Evolutionary conservation across 2,113 vertebrate genomes (phyloP).

Genomic region (Garra rufa): DNA sequence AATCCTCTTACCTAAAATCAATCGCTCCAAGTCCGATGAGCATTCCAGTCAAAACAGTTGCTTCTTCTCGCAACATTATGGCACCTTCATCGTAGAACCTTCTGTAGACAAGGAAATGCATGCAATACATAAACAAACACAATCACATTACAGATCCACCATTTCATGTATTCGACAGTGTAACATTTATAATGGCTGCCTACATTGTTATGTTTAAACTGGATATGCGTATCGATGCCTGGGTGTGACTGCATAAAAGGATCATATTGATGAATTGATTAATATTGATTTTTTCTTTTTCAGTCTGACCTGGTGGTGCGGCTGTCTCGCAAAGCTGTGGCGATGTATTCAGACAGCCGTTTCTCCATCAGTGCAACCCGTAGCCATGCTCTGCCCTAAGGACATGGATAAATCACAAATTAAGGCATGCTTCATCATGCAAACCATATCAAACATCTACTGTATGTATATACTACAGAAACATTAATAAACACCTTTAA

Average conservation of each 20-base stretch:
- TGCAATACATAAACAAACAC: not conserved
- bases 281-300: not conserved
- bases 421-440: not conserved
- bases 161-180: not conserved
- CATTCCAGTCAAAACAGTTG: slow-evolving; percentile 92
- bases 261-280: not conserved
- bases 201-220: not conserved
- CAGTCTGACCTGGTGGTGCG: slow-evolving; percentile 82
- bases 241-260: not conserved
- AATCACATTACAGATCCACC: not conserved
- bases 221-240: not conserved
- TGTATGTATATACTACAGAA: not conserved
- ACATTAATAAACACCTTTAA: not conserved
- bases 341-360: slow-evolving; percentile 85
- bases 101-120: slow-evolving; percentile 68
- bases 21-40: slow-evolving; percentile 95
- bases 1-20: slow-evolving; percentile 88
- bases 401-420: not conserved
- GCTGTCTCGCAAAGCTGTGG: slow-evolving; percentile 82
- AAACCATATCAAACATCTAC: not conserved
- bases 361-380: slow-evolving; percentile 88
- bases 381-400: slow-evolving; percentile 87
- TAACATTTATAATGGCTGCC: not conserved
- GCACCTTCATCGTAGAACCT: slow-evolving; percentile 94
- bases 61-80: slow-evolving; percentile 94